Evolutionary conservation across 1,140 invertebrate species (phyloP).

Genomic region (Octopus bimaculoides): DNA sequence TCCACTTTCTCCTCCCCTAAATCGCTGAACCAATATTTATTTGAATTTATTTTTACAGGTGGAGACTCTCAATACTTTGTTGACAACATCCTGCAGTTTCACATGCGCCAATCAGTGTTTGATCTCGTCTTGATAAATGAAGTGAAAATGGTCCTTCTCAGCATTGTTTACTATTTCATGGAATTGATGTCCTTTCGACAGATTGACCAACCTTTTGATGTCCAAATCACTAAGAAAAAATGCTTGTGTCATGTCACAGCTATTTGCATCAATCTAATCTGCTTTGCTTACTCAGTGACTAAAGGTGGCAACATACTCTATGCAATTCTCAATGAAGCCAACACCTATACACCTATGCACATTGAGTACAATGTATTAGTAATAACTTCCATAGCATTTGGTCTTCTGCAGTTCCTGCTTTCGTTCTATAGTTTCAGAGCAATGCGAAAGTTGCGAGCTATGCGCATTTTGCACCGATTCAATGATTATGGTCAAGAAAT

Average conservation of each 20-base stretch:
- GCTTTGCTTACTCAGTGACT: conserved; percentile 27
- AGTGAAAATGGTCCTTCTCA: conserved; percentile 35
- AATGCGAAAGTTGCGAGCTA: conserved; percentile 37
- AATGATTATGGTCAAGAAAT: conserved; percentile 48
- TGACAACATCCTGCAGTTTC: conserved; percentile 44
- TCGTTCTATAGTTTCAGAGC: conserved; percentile 29
- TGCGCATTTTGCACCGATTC: conserved; percentile 39
- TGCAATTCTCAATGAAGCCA: conserved; percentile 32
- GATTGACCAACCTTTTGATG: conserved; percentile 34
- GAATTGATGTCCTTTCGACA: conserved; percentile 34
- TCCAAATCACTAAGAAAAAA: conserved; percentile 15
- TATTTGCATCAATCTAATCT: conserved; percentile 26
- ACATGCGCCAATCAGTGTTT: conserved; percentile 48
- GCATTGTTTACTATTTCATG: conserved; percentile 26
- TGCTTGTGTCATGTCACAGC: conserved; percentile 26
- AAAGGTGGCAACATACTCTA: conserved; percentile 47
- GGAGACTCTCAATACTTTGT: conserved; percentile 48
- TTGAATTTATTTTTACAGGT: conserved; percentile 33
- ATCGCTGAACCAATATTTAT: too few species aligned
- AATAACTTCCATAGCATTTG: conserved; percentile 38
- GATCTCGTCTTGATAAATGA: conserved; percentile 42
- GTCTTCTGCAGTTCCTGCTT: conserved; percentile 37
- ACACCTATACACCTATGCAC: conserved; percentile 40
- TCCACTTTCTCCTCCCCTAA: too few species aligned
- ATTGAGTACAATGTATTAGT: conserved; percentile 45